These are phyloP conservation scores for Amaurobius ferox DNA, from an alignment of 2,888 invertebrate species.

Conservation along the genomic window DNA sequence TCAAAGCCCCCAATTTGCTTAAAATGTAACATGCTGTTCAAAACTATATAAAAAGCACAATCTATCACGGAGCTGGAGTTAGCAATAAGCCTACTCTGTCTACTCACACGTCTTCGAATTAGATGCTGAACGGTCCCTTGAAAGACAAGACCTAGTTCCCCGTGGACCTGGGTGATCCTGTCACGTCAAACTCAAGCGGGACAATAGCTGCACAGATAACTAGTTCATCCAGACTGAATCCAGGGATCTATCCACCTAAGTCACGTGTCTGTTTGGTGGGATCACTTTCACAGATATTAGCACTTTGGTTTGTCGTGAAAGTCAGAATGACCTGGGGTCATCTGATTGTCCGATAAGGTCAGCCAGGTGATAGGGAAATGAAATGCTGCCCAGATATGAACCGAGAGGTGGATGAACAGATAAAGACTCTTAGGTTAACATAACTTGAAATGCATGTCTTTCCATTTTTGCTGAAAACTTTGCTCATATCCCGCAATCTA, in stretches of 20 bases:
- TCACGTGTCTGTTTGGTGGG: conserved; percentile 63
- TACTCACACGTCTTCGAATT: background rate
- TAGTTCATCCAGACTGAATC: conserved; percentile 26
- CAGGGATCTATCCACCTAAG: conserved; percentile 22
- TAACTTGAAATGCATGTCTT: no score
- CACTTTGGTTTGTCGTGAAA: conserved; percentile 58
- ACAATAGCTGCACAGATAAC: conserved; percentile 62
- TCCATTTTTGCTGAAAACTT: no score
- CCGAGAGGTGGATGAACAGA: conserved; percentile 63
- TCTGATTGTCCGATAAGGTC: conserved; percentile 37
- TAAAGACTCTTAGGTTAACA: conserved; percentile 32
- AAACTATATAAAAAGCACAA: no score
- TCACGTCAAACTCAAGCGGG: conserved; percentile 64
- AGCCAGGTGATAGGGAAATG: conserved; percentile 61
- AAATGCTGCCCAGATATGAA: conserved; percentile 41
- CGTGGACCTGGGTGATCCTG: conserved; percentile 64
- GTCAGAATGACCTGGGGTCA: conserved; percentile 41
- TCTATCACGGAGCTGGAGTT: no score
- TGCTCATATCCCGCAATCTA: no score
- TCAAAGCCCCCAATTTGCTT: no score
- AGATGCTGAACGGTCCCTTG: conserved; percentile 33
- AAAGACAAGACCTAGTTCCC: conserved; percentile 20
- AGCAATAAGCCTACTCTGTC: no score
- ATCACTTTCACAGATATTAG: conserved; percentile 70
- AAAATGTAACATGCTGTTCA: no score